Evolutionary conservation across 2,113 vertebrate genomes (phyloP), one percentile per base, ranked within the genome.

Genomic region (Chloroceryle aenea): DNA sequence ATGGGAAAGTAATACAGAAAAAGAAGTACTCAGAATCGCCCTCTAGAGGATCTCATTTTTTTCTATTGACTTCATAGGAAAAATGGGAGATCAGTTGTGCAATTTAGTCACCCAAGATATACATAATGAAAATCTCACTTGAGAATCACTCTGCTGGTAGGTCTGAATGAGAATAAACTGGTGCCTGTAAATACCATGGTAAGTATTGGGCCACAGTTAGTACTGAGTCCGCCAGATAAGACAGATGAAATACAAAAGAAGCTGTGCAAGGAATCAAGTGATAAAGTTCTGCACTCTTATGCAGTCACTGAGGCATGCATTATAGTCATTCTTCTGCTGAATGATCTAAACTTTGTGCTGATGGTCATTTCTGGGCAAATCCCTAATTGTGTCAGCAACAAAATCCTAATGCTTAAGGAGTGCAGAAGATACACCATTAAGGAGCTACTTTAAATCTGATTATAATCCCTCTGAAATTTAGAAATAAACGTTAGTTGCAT

Each of bases 261-360:
- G 10, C 10, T 38, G 12, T 26, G 29, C 25, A 16, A 43, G 23
- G 27, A 68, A 50, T 5, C 11, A 42, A 40, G 26, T 14, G 16
- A 16, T 29, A 23, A 42, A 18, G 9, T 43, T 62, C 23, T 58
- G 18, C 20, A 55, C 8, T 10, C 25, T 32, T 42, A 5, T 52
- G 34, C 48, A 22, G 15, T 43, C 55, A 53, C 30, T 0, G 0
- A 12, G 34, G 42, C 14, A n/a, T 12, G 34, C 4, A 52, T 10
- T 10, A 26, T 2, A 34, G 48, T 34, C 10, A 9, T 7, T 45
- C 36, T 87, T 43, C 34, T 36, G 25, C 23, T 76, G 58, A 80
- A 58, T 5, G 1, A 38, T 58, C 2, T 14, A 36, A 93, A 40
- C 4, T 83, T 77, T 14, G 8, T 55, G 18, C 26, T 73, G 21